Base-by-base conservation (phyloP, 2,888 invertebrate species). In the Cybosia mesomella region DNA sequence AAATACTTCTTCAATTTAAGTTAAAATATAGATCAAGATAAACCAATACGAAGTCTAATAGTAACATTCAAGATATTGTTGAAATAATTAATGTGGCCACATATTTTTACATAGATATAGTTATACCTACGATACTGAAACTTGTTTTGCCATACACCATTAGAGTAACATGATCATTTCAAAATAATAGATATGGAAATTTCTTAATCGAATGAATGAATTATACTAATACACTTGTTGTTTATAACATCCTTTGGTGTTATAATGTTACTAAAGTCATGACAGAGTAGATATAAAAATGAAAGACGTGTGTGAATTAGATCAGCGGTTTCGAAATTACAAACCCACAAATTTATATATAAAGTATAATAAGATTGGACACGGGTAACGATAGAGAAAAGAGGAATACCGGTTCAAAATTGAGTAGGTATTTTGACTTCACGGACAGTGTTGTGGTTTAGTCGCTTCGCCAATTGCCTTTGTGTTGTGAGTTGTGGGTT, bases 161-260 rank as follows among this genome's bases (percentile, higher is more conserved):
- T 79, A 74, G 68, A 72, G 69, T 83, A 82, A 86, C 77, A 82
- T 84, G 85, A 86, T 83, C 69, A 74, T 83, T 79, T 83, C 82
- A 79, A 85, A 85, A 85, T 85, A 74, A 73, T 71, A 68, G 67
- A 76, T 82, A 89, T 88, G 84, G 81, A 83, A 87, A 89, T 89
- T 84, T 82, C 70, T 80, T 76, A 81, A 83, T 82, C 66, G 75
- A 72, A 63, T 69, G 63, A 68, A 78, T 82, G 83, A 81, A 87
- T 81, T 83, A 76, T 72, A 70, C 77, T 78, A 84, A 86, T 83
- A 87, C 87, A 86, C 80, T 85, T 76, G 78, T 81, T 85, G 81
- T 85, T 85, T 79, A 85, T 83, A 61, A 79, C 72, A 85, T 75
- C 77, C 78, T 76, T 73, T 66, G 60, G 28, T 53, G 22, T 57